These are phyloP conservation scores for Oryzias curvinotus DNA, from an alignment of 2,113 vertebrate genomes.

Conservation along the genomic window DNA sequence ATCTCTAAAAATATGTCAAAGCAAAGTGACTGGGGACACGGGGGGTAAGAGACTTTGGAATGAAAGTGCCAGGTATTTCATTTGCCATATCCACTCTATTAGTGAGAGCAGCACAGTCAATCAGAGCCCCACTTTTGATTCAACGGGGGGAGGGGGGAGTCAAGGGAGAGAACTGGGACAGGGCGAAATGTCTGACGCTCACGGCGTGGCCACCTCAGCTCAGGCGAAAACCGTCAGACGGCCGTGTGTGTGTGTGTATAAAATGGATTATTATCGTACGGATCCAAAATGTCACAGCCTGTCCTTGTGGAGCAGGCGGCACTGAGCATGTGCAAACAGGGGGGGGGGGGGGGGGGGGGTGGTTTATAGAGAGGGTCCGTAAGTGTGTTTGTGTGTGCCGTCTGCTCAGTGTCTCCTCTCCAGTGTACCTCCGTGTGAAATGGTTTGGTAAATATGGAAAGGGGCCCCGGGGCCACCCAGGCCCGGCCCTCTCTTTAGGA, in stretches of 20 bases:
- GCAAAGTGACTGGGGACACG: constrained; percentile 79
- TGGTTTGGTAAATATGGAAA: constrained; percentile 91
- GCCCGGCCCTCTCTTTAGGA: constrained; percentile 92
- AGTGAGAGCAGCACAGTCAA: constrained; percentile 79
- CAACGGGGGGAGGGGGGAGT: constrained; percentile 75
- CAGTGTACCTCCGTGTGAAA: constrained; percentile 79
- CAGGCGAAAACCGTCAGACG: constrained; percentile 66
- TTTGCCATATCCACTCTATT: constrained; percentile 83
- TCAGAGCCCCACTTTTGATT: constrained; percentile 73
- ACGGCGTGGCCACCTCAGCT: constrained; percentile 64
- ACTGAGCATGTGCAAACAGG: constrained; percentile 41
- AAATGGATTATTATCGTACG: constrained; percentile 81
- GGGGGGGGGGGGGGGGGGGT: constrained; percentile 11
- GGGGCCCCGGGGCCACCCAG: constrained; percentile 90
- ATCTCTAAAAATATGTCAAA: constrained; percentile 86
- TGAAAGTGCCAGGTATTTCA: constrained; percentile 81
- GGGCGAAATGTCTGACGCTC: constrained; percentile 75
- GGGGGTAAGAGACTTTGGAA: constrained; percentile 69
- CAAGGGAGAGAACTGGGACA: constrained; percentile 75
- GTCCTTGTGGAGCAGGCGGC: constrained; percentile 38
- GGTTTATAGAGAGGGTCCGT: constrained; percentile 15
- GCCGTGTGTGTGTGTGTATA: constrained; percentile 39
- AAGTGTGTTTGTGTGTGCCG: constrained; percentile 15
- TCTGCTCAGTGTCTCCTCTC: constrained; percentile 37
- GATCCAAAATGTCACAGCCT: constrained; percentile 67